phyloP scores from a whole-genome alignment of 2,888 invertebrate species.

The Chalcis sispes region DNA sequence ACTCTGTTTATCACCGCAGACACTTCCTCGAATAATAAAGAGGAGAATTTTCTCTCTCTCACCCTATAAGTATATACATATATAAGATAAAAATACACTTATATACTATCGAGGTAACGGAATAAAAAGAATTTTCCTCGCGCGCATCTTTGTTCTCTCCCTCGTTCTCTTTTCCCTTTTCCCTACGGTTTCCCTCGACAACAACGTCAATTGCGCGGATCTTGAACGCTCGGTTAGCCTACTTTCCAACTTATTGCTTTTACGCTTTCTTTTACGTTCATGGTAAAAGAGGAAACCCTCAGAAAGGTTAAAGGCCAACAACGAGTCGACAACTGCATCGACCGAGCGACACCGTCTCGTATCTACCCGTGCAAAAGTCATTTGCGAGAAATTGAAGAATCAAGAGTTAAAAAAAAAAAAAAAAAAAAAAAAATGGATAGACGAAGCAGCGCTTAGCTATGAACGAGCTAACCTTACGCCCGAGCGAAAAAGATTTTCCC shows the following conservation, averaged over 20 bases:
- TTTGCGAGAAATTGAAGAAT: slow-evolving; percentile 35
- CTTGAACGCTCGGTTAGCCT: slow-evolving; percentile 31
- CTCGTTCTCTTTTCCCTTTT: neutral
- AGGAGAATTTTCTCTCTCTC: slow-evolving; percentile 12
- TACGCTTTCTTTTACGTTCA: slow-evolving; percentile 20
- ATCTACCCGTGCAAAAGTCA: slow-evolving; percentile 2
- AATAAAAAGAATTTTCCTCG: slow-evolving; percentile 10
- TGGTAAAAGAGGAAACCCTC: neutral
- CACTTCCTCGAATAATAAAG: slow-evolving; percentile 43
- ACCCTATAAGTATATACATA: slow-evolving; percentile 2
- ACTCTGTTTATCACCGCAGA: slow-evolving; percentile 29
- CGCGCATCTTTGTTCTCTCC: too few relatives aligned
- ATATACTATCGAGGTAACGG: too few relatives aligned
- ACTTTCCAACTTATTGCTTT: slow-evolving; percentile 44
- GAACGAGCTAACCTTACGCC: too few relatives aligned
- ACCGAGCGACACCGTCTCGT: neutral
- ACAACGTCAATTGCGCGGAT: slow-evolving; percentile 7
- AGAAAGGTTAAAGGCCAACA: too few relatives aligned
- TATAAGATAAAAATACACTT: too few relatives aligned
- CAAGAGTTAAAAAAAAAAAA: neutral
- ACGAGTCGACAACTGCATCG: too few relatives aligned
- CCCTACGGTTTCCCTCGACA: neutral
- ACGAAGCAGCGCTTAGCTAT: too few relatives aligned
- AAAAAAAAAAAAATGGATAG: neutral
- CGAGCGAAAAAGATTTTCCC: too few relatives aligned